These are phyloP conservation scores for Steatornis caripensis DNA, from an alignment of 2,113 vertebrate genomes.

Conservation along the genomic window DNA sequence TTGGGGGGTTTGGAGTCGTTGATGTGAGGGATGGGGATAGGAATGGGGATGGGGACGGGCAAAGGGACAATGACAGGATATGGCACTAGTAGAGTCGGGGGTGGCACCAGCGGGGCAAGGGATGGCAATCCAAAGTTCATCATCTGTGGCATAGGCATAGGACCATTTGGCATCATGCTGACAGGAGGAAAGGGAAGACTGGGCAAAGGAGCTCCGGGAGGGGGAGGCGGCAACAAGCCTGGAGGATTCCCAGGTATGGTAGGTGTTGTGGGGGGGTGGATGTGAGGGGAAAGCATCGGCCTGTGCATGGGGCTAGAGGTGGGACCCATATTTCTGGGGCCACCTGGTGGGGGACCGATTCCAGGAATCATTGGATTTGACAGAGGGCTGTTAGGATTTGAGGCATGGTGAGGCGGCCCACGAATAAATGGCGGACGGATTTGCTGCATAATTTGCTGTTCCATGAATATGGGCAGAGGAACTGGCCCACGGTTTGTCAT, in stretches of 20 bases:
- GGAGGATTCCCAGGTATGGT: conserved; percentile 86
- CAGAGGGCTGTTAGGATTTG: conserved; percentile 90
- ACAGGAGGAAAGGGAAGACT: conserved; percentile 90
- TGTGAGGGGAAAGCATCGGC: conserved; percentile 89
- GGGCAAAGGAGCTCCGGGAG: conserved; percentile 84
- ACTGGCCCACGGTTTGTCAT: conserved; percentile 97
- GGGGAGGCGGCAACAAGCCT: conserved; percentile 85
- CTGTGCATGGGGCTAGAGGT: conserved; percentile 95
- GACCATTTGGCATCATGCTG: conserved; percentile 96
- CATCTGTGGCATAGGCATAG: conserved; percentile 90
- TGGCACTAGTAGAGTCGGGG: conserved; percentile 94
- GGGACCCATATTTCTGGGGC: conserved; percentile 85
- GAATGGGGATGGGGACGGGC: conserved; percentile 95
- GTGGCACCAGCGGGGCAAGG: conserved; percentile 93
- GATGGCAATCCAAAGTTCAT: conserved; percentile 97
- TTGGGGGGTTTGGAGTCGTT: conserved; percentile 85
- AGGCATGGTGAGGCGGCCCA: conserved; percentile 81
- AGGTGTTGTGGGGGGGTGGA: conserved; percentile 85
- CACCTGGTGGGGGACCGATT: conserved; percentile 85
- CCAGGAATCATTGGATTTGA: conserved; percentile 93
- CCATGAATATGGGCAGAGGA: conserved; percentile 97
- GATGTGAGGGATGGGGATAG: conserved; percentile 89
- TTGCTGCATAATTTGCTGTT: conserved; percentile 98
- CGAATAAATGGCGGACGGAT: conserved; percentile 91
- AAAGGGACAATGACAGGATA: conserved; percentile 97